phyloP scores from a whole-genome alignment of 2,888 invertebrate genomes.

The Sabellastarte sp. region DNA sequence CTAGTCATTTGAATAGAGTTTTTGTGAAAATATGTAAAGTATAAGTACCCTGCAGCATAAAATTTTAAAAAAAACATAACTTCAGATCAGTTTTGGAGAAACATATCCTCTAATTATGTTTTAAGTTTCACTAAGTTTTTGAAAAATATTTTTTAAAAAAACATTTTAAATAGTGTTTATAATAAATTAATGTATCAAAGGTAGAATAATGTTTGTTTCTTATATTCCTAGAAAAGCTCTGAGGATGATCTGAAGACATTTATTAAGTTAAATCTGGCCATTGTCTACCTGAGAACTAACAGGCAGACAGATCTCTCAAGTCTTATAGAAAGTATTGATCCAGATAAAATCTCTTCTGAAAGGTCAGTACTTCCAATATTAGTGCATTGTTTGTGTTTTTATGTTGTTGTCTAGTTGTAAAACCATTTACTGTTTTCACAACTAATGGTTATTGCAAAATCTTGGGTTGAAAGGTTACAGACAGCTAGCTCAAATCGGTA shows the following conservation, averaged over 20 bases:
- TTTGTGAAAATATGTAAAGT: no score
- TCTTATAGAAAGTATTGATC: constrained; percentile 86
- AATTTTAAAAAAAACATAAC: no score
- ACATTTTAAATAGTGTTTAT: constrained; percentile 2
- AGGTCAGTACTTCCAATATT: neutral
- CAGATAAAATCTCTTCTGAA: constrained; percentile 68
- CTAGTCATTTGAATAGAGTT: no score
- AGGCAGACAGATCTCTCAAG: constrained; percentile 84
- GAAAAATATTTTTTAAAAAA: neutral
- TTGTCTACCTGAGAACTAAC: constrained; percentile 89
- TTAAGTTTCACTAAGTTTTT: neutral
- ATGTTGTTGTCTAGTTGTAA: neutral
- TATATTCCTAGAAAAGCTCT: no score
- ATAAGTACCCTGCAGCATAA: no score
- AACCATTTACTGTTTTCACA: neutral
- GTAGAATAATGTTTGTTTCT: no score
- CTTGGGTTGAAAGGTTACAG: no score
- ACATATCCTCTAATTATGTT: neutral
- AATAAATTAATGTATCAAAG: no score
- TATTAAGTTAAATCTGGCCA: constrained; percentile 92
- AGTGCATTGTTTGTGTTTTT: neutral
- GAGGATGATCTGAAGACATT: constrained; percentile 90
- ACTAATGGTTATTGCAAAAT: no score
- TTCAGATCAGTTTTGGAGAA: no score
- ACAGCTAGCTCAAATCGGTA: no score